Conservation (phyloP, 2,113 vertebrate genomes). For the Corvus moneduloides region DNA sequence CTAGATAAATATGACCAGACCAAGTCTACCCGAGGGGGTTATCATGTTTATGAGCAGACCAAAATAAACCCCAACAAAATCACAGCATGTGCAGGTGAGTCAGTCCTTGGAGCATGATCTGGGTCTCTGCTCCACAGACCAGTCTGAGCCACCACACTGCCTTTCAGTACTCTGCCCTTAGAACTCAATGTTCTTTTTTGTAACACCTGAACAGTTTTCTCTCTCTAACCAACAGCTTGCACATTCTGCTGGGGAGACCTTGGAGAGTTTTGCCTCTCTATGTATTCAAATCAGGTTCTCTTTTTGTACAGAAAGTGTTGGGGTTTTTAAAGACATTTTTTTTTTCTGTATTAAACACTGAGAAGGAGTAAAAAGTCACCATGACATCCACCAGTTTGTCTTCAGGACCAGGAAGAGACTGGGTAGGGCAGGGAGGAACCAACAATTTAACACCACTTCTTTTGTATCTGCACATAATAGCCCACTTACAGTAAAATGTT, state of each 20-base stretch:
- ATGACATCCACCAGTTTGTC: background rate
- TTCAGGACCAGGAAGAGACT: background rate
- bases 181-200: background rate
- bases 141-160: background rate
- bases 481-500: background rate
- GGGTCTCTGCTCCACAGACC: background rate
- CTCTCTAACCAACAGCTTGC: background rate
- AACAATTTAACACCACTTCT: background rate
- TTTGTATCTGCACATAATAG: background rate
- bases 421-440: background rate
- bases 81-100: background rate
- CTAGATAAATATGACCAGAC: background rate
- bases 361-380: background rate
- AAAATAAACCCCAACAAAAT: background rate
- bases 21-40: background rate
- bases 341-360: background rate
- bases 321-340: rapidly evolving
- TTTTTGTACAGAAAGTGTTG: background rate
- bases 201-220: background rate
- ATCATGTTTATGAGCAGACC: background rate
- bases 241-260: background rate
- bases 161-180: background rate
- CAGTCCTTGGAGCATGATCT: too few species aligned
- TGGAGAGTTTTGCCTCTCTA: background rate
- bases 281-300: background rate